These are phyloP conservation scores for Ptilonorhynchus violaceus DNA, from an alignment of 2,113 vertebrate genomes.

Conservation along the genomic window DNA sequence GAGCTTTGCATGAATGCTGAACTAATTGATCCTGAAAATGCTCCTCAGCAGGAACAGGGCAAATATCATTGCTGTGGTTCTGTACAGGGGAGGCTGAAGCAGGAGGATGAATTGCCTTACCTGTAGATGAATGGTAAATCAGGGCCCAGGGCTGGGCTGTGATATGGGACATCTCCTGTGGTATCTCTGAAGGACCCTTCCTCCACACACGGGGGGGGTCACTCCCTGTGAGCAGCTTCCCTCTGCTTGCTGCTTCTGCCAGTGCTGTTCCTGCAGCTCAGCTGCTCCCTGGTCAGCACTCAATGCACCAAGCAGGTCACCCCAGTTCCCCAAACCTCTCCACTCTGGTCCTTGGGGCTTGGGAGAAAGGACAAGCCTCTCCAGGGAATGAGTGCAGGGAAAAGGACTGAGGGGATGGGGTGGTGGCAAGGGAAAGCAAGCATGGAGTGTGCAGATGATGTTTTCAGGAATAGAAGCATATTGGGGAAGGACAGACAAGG, in stretches of 20 bases:
- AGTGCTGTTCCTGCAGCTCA: not conserved
- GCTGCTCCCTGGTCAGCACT: not conserved
- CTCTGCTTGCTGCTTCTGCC: fast-evolving
- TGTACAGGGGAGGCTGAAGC: not conserved
- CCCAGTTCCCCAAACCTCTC: not conserved
- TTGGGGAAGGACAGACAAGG: not conserved
- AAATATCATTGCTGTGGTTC: not conserved
- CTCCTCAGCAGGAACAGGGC: not conserved
- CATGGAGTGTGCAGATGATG: fast-evolving
- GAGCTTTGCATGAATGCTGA: constrained; percentile 4
- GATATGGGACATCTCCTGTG: not conserved
- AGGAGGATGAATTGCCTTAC: not conserved
- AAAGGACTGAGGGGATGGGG: fast-evolving
- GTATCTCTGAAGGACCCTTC: not conserved
- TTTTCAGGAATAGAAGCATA: not conserved
- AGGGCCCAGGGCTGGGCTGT: not conserved
- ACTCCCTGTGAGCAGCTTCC: not conserved
- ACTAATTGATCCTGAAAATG: constrained; percentile 40
- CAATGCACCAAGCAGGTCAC: not conserved
- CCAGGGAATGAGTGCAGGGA: not conserved
- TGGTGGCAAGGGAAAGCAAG: not conserved
- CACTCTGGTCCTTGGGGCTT: not conserved
- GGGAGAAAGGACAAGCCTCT: not conserved
- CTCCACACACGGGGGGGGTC: fast-evolving
- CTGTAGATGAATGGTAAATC: not conserved